These are phyloP conservation scores for Pelodiscus sinensis DNA, from an alignment of 2,113 vertebrate genomes.

Conservation along the genomic window DNA sequence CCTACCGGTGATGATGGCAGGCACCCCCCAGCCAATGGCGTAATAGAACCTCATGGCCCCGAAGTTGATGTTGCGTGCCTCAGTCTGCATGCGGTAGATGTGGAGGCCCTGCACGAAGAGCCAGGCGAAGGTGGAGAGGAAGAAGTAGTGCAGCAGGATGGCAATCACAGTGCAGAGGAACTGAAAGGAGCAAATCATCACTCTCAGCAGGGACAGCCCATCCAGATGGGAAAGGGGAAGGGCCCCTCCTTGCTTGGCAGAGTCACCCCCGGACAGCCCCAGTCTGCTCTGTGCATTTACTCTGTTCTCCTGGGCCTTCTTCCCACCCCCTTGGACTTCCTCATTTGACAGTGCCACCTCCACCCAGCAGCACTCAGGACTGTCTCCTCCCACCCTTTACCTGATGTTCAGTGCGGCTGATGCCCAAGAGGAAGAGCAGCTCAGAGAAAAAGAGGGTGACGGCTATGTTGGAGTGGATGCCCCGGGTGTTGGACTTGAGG, in stretches of 20 bases:
- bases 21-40: conserved; percentile 95
- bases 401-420: conserved; percentile 96
- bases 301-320: background rate
- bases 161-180: conserved; percentile 96
- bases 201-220: background rate
- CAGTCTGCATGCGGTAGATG: conserved; percentile 97
- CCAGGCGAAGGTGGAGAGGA: conserved; percentile 96
- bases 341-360: background rate
- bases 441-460: conserved; percentile 92
- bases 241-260: background rate
- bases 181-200: conserved; percentile 71
- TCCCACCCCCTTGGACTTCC: background rate
- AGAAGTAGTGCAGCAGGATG: conserved; percentile 97
- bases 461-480: conserved; percentile 94
- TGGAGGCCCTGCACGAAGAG: conserved; percentile 96
- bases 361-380: accelerated
- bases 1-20: conserved; percentile 95
- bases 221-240: background rate
- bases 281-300: background rate
- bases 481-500: conserved; percentile 95
- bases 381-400: conserved; percentile 70
- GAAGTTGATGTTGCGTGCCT: conserved; percentile 93
- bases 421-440: conserved; percentile 92
- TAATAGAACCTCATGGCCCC: conserved; percentile 99
- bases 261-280: background rate